A percentile compares a stretch with the other conserved stretches of the same genome.
phyloP scores from a whole-genome alignment of 2,797 vertebrate genomes.

The Melanogrammus aeglefinus region DNA sequence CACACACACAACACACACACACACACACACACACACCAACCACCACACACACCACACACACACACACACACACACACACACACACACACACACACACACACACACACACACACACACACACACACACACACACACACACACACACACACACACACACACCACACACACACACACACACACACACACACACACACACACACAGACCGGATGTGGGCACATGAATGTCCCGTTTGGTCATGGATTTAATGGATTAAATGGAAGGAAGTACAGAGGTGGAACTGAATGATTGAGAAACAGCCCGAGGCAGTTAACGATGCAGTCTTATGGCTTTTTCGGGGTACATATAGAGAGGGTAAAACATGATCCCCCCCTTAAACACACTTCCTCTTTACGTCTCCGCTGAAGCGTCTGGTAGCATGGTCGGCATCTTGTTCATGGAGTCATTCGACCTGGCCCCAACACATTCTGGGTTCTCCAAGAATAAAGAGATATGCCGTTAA shows the following conservation, averaged over 20 bases:
- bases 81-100: too few relatives aligned
- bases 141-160: neutral
- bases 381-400: neutral
- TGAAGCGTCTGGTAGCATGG: neutral
- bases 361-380: neutral
- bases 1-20: too few relatives aligned
- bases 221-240: neutral
- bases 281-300: neutral
- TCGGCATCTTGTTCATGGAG: conserved; percentile 23
- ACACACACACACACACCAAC: too few relatives aligned
- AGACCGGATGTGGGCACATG: neutral
- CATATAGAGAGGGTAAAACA: neutral
- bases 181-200: neutral
- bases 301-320: neutral
- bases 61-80: too few relatives aligned
- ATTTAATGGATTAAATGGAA: neutral
- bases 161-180: neutral
- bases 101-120: too few relatives aligned
- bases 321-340: neutral
- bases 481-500: neutral
- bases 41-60: neutral
- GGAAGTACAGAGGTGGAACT: neutral
- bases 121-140: too few relatives aligned
- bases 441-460: conserved; percentile 40
- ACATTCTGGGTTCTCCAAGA: conserved; percentile 7